phyloP scores from a whole-genome alignment of 2,888 invertebrate species.

The Pseudococcus viburni region DNA sequence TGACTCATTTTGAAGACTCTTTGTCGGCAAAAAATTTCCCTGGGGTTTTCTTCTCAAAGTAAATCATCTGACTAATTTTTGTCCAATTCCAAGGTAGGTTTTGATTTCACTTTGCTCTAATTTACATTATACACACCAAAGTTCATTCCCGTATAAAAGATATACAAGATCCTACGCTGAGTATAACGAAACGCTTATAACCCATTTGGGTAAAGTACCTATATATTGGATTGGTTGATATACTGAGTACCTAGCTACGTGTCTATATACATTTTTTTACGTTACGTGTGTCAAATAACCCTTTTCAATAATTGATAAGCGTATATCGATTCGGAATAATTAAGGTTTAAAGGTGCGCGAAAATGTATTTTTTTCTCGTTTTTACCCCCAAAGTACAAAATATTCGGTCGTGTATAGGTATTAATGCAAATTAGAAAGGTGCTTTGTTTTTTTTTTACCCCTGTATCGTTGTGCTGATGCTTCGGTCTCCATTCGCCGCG shows the following conservation, averaged over 20 bases:
- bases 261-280: constrained; percentile 14
- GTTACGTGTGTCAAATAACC: constrained; percentile 51
- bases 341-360: constrained; percentile 47
- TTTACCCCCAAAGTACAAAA: background rate
- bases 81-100: too few relatives aligned
- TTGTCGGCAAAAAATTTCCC: too few relatives aligned
- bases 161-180: too few relatives aligned
- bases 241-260: background rate
- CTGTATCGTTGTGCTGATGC: background rate
- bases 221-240: background rate
- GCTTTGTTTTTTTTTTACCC: constrained; percentile 6
- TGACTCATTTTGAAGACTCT: too few relatives aligned
- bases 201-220: background rate
- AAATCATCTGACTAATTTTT: too few relatives aligned
- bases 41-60: too few relatives aligned
- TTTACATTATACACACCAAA: too few relatives aligned
- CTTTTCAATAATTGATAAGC: constrained; percentile 58
- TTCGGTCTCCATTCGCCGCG: background rate
- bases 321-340: constrained; percentile 56
- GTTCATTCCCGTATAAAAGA: too few relatives aligned
- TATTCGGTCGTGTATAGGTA: constrained; percentile 9
- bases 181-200: background rate
- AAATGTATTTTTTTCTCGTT: background rate
- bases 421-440: constrained; percentile 40
- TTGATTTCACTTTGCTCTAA: too few relatives aligned